Evolutionary conservation across 2,113 vertebrate genomes (phyloP), one percentile per base, ranked within the genome.

Genomic region (Psilopogon haemacephalus): DNA sequence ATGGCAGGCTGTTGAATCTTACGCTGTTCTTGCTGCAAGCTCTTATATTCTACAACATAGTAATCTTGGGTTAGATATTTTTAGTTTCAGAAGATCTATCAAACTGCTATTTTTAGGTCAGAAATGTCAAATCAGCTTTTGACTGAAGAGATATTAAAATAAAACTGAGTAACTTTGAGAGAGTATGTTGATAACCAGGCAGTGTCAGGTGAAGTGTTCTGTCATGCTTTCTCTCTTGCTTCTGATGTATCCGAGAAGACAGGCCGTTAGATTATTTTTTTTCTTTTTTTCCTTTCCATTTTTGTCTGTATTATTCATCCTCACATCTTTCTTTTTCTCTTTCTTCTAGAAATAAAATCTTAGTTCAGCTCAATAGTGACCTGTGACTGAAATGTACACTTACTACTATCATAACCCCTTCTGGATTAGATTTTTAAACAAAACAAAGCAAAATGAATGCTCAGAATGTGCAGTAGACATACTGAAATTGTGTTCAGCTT

Each of bases 41-140:
- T 89, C 27, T 71, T 74, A 37, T 46, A 18, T 67, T 6, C 3
- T 78, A 21, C 32, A 28, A 26, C 7, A 3, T 65, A 37, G 63
- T 76, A 70, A 76, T 50, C 42, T 81, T 67, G 35, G 24, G 26
- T 28, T 89, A 50, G 52, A 14, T 80, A 54, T 33, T 94, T 92
- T 81, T 60, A 75, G 27, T 89, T 92, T 93, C 77, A 69, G 76
- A 84, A 72, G 33, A 63, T 55, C 42, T 64, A 23, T 55, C 40
- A 83, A 71, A 32, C 13, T 70, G 30, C 48, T 94, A 16, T 54
- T 96, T 95, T 92, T 76, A 92, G 65, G 59, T 94, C 19, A 87
- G 75, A 86, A 90, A 16, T 12, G 2, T 82, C 58, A 69, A 64
- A 70, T 90, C 4, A 4, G 35, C 40, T 94, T 90, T 85, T 93